These are phyloP conservation scores for Agonopterix heracliana DNA, from an alignment of 2,888 invertebrate species.

Conservation along the genomic window DNA sequence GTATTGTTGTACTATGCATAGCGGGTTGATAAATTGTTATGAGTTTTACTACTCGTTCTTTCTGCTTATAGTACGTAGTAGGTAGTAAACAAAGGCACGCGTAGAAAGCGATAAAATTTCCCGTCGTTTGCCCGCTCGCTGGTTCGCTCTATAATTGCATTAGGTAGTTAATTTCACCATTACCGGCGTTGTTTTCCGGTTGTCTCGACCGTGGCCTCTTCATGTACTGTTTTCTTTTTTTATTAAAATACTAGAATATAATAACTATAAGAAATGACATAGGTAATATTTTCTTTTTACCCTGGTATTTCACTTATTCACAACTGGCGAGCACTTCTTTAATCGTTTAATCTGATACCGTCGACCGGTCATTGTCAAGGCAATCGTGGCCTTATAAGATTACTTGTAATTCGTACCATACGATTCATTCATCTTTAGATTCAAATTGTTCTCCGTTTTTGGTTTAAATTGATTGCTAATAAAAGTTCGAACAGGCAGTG, in stretches of 20 bases:
- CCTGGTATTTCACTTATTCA: no score
- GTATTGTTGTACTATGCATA: slow-evolving; percentile 1
- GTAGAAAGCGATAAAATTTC: slow-evolving; percentile 56
- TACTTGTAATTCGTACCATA: no score
- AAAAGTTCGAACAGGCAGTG: neutral
- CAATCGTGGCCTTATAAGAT: no score
- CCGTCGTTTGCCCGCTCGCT: slow-evolving; percentile 32
- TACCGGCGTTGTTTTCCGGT: slow-evolving; percentile 35
- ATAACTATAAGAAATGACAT: no score
- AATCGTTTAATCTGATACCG: no score
- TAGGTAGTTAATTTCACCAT: slow-evolving; percentile 41
- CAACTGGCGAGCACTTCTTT: no score
- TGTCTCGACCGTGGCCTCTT: slow-evolving; percentile 18
- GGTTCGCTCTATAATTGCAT: slow-evolving; percentile 42
- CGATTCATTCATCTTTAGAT: slow-evolving; percentile 1
- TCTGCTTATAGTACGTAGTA: slow-evolving; percentile 1
- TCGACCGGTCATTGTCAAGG: no score
- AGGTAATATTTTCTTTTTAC: no score
- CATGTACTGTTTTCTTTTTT: no score
- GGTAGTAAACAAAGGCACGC: slow-evolving; percentile 38
- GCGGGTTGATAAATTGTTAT: slow-evolving; percentile 14
- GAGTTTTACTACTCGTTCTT: slow-evolving; percentile 21
- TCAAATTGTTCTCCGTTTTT: neutral
- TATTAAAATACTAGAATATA: no score
- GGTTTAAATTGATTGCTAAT: neutral